Conservation (phyloP, 2,888 invertebrate genomes). For the Anticlea derivata region DNA sequence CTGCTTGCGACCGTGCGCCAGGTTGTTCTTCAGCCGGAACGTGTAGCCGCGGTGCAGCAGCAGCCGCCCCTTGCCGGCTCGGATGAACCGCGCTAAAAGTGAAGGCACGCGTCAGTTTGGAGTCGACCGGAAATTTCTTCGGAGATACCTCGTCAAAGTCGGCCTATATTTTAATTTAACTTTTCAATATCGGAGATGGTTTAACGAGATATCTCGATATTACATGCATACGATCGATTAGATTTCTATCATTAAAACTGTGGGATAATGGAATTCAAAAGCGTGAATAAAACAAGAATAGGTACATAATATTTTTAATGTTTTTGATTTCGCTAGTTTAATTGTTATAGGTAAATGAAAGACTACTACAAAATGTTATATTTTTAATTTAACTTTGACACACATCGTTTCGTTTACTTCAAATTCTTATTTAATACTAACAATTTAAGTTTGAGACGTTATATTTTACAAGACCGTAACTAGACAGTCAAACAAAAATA, state of each 20-base stretch:
- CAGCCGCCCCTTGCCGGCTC: slow-evolving; percentile 76
- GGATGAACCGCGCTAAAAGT: slow-evolving; percentile 74
- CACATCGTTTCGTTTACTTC: slow-evolving; percentile 1
- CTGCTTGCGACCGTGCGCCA: slow-evolving; percentile 80
- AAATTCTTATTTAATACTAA: neutral
- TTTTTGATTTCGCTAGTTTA: slow-evolving; percentile 6
- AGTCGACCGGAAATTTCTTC: slow-evolving; percentile 4
- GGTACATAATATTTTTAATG: neutral
- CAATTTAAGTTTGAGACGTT: slow-evolving; percentile 1
- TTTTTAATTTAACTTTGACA: slow-evolving; percentile 24
- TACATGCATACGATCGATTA: neutral
- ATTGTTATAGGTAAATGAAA: slow-evolving; percentile 17
- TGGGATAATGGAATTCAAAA: neutral
- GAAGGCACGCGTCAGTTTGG: slow-evolving; percentile 40
- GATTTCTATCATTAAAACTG: neutral
- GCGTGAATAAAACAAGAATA: slow-evolving; percentile 6
- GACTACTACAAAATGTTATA: slow-evolving; percentile 12
- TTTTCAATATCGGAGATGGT: neutral
- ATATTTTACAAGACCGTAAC: slow-evolving; percentile 2
- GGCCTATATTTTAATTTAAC: neutral
- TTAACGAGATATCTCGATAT: slow-evolving; percentile 10
- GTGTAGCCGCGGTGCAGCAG: slow-evolving; percentile 78
- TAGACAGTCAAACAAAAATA: slow-evolving; percentile 1
- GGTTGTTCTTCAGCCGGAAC: slow-evolving; percentile 77
- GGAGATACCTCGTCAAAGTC: slow-evolving; percentile 13